phyloP scores from a whole-genome alignment of 2,888 invertebrate genomes.

The Scaptodrosophila latifasciaeformis region DNA sequence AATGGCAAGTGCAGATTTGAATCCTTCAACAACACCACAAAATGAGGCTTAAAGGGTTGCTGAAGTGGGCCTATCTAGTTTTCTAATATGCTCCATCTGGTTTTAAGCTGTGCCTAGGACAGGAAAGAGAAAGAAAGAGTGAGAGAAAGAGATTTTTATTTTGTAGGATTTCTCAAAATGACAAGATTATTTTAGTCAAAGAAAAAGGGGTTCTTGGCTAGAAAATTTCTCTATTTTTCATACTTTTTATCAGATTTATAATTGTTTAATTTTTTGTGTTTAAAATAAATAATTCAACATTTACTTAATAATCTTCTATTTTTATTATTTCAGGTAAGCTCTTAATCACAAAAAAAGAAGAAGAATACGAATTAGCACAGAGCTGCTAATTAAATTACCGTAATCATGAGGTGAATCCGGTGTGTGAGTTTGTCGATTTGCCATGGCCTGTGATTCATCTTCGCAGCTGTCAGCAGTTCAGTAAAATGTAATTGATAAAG shows the following conservation, averaged over 20 bases:
- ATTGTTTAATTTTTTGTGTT: neutral
- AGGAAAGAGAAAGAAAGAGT: too few species aligned
- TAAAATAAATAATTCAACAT: neutral
- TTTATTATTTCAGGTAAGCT: too few species aligned
- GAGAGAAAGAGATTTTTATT: too few species aligned
- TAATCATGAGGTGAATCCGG: constrained; percentile 33
- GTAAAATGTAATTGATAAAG: constrained; percentile 56
- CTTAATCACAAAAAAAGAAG: too few species aligned
- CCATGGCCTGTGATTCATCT: constrained; percentile 52
- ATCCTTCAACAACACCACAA: constrained; percentile 32
- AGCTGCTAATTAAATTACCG: constrained; percentile 53
- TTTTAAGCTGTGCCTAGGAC: neutral
- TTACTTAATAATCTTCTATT: neutral
- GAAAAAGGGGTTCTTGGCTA: too few species aligned
- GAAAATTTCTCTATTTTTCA: too few species aligned
- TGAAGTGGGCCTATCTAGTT: too few species aligned
- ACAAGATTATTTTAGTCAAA: too few species aligned
- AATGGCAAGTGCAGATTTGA: constrained; percentile 22
- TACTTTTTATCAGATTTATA: too few species aligned
- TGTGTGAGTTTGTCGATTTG: constrained; percentile 26
- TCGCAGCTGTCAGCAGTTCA: constrained; percentile 35
- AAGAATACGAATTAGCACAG: constrained; percentile 18
- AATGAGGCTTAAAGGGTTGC: constrained; percentile 21
- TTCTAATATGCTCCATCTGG: constrained; percentile 14
- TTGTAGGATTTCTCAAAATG: too few species aligned